Conservation (phyloP, 92 coral and sea anemone genomes). For the Phymanthus crucifer region DNA sequence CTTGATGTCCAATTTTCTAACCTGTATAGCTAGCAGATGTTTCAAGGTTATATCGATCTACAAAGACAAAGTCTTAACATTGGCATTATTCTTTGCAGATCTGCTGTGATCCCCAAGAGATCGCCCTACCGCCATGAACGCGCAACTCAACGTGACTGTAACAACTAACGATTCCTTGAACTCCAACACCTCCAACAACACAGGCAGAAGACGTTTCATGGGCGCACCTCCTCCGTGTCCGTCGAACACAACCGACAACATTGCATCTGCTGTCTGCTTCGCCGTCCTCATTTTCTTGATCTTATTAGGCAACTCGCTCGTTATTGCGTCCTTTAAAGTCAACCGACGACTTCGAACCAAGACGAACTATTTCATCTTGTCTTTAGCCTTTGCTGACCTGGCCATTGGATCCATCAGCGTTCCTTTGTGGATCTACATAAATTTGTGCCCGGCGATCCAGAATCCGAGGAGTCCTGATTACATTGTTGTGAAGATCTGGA, state of each 20-base stretch:
- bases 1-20: no score
- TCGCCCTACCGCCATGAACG: background rate
- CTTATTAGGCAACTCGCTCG: conserved; percentile 75
- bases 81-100: background rate
- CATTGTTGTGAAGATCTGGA: conserved; percentile 34
- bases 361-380: conserved; percentile 73
- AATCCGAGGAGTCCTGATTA: background rate
- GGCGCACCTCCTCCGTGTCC: background rate
- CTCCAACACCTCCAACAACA: background rate
- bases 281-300: conserved; percentile 48
- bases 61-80: no score
- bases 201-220: background rate
- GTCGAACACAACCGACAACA: conserved; percentile 10
- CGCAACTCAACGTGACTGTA: background rate
- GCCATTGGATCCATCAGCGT: conserved; percentile 61
- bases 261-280: conserved; percentile 53
- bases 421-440: conserved; percentile 56
- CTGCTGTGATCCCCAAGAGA: background rate
- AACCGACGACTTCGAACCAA: conserved; percentile 78
- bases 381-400: conserved; percentile 76
- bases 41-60: no score
- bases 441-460: conserved; percentile 6
- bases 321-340: conserved; percentile 68
- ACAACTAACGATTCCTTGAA: conserved; percentile 15
- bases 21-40: no score